phyloP scores from a whole-genome alignment of 2,113 vertebrate species.

The rat (Rattus norvegicus) region DNA sequence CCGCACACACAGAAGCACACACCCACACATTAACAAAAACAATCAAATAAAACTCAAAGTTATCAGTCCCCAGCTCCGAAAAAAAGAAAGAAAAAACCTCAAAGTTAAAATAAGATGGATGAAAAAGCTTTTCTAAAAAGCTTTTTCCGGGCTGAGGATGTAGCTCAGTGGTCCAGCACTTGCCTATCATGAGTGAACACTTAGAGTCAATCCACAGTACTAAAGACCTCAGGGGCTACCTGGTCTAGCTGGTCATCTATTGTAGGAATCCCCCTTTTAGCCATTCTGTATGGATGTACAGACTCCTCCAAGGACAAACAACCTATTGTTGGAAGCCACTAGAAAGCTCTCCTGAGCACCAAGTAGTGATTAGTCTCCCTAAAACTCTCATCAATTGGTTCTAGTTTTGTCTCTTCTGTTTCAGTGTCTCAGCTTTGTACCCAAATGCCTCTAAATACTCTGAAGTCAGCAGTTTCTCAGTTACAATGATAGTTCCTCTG shows the following conservation, averaged over 20 bases:
- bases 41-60: neutral
- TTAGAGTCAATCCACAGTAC: neutral
- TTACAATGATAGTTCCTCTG: neutral
- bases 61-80: too few species aligned
- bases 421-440: neutral
- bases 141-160: too few species aligned
- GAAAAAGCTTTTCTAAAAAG: neutral
- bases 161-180: neutral
- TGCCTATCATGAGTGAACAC: neutral
- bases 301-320: slow-evolving; percentile 15
- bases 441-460: slow-evolving; percentile 37
- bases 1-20: neutral
- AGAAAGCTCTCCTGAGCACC: neutral
- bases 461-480: neutral
- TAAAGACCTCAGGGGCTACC: neutral
- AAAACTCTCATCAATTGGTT: neutral
- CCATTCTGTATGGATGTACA: neutral
- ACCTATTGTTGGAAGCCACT: slow-evolving; percentile 4
- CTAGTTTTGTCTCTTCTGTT: slow-evolving; percentile 13
- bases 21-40: neutral
- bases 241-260: neutral
- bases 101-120: neutral
- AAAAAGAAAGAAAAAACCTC: neutral
- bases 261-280: neutral
- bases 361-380: neutral